Conservation (phyloP, 1,140 invertebrate species). For the Papilio dardanus region DNA sequence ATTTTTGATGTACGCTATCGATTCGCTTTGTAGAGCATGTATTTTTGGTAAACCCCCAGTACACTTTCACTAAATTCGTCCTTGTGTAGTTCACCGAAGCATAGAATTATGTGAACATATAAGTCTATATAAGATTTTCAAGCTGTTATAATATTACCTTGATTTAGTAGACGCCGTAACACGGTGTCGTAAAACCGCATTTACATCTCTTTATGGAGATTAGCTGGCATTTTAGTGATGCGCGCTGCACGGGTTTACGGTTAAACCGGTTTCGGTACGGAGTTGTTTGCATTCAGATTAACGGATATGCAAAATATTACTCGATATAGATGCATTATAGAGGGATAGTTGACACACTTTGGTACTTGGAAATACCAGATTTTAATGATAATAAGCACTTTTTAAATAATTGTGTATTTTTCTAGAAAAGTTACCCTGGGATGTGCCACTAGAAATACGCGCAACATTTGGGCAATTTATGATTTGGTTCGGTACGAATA, state of each 20-base stretch:
- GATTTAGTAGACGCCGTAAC: constrained; percentile 30
- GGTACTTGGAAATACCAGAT: not conserved
- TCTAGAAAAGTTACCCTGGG: not conserved
- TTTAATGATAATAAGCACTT: not conserved
- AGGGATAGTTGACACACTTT: not conserved
- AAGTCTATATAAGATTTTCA: constrained; percentile 27
- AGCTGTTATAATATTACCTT: constrained; percentile 26
- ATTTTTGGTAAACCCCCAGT: too few species aligned
- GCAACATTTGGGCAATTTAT: too few species aligned
- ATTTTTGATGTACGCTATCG: too few species aligned
- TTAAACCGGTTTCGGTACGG: constrained; percentile 30
- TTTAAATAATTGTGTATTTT: not conserved
- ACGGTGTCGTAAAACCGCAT: constrained; percentile 32
- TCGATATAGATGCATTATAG: not conserved
- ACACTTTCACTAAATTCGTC: not conserved
- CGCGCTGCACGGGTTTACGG: not conserved
- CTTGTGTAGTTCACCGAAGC: not conserved
- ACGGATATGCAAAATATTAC: constrained; percentile 10
- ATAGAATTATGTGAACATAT: constrained; percentile 6
- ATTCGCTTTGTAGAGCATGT: too few species aligned
- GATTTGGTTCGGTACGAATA: not conserved
- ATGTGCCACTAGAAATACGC: too few species aligned
- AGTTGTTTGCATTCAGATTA: constrained; percentile 13
- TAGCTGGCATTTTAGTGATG: constrained; percentile 29
- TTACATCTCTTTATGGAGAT: constrained; percentile 35